Evolutionary conservation across 2,888 invertebrate species (phyloP).

Genomic region (Caenorhabditis sulstoni): DNA sequence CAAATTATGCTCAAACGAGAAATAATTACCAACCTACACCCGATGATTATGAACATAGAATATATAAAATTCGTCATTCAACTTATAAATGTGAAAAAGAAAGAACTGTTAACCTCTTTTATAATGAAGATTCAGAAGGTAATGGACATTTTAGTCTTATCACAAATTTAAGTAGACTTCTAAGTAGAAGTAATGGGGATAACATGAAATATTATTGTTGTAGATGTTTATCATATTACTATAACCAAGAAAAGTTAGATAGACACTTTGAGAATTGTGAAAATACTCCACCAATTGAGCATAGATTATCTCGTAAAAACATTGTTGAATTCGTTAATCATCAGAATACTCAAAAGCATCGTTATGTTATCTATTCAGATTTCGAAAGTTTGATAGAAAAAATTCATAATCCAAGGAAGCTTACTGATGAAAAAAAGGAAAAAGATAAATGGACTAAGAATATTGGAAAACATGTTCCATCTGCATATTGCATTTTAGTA

Average conservation of each 20-base stretch:
- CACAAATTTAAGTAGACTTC: slow-evolving; percentile 56
- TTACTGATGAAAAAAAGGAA: too few relatives aligned
- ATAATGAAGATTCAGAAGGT: slow-evolving; percentile 48
- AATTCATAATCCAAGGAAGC: slow-evolving; percentile 39
- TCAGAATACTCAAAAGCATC: slow-evolving; percentile 64
- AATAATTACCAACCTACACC: too few relatives aligned
- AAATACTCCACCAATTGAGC: slow-evolving; percentile 58
- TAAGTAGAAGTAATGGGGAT: slow-evolving; percentile 45
- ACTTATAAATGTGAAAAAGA: slow-evolving; percentile 28
- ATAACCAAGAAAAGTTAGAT: slow-evolving; percentile 44
- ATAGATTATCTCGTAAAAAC: slow-evolving; percentile 45
- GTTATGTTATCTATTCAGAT: slow-evolving; percentile 62
- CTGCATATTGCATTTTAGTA: slow-evolving; percentile 59
- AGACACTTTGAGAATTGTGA: slow-evolving; percentile 62
- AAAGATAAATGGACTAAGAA: slow-evolving; percentile 57
- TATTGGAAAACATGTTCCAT: slow-evolving; percentile 61
- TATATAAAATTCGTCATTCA: slow-evolving; percentile 38
- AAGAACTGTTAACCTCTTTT: slow-evolving; percentile 59
- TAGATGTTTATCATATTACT: slow-evolving; percentile 55
- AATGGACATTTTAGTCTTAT: slow-evolving; percentile 62
- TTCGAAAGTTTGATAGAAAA: slow-evolving; percentile 62
- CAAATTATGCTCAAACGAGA: too few relatives aligned
- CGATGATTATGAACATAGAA: slow-evolving; percentile 45
- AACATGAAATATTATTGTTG: slow-evolving; percentile 61
- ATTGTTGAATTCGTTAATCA: slow-evolving; percentile 56